Base-by-base conservation (phyloP, 2,113 vertebrate genomes). In the Origma solitaria region DNA sequence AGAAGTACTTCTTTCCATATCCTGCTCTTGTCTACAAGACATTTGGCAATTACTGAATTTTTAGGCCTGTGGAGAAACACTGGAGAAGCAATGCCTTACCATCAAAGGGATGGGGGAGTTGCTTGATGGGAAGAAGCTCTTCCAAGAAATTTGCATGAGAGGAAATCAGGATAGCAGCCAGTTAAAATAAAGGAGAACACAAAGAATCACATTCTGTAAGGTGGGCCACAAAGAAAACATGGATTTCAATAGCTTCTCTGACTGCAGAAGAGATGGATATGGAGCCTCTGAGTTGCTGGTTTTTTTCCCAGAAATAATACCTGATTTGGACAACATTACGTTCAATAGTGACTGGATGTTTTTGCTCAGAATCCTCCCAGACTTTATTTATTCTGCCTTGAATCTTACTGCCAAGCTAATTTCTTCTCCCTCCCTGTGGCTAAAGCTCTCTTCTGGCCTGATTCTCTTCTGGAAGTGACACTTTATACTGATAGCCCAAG, bases 131-230 rank as follows among this genome's bases (percentile, higher is more conserved):
- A 97, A 96, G 77, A 38, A 93, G 49, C 47, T 97, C 91, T 97
- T 96, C 90, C 83, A 90, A 95, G 80, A 90, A 83, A 95, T 84
- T 21, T 71, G 30, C 42, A 54, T 4, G 45, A 96, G 82, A 83
- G 92, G 91, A 95, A 92, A 95, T 88, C 65, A 94, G 90, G 95
- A 92, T 3, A 96, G 68, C 72, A 97, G 94, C 75, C 95, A 62
- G 53, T 82, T 69, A 66, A 94, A 96, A 94, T 61, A 76, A 82
- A 93, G 88, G 66, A 92, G 80, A 95, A 88, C 75, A 95, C 3
- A 44, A 61, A 51, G 49, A 50, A 62, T 47, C 62, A 24, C 70
- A 73, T 79, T 92, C 58, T 84, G 37, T 88, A 94, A 92, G 76
- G 92, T 80, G 38, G 66, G 65, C 33, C 47, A 71, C 40, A 49